phyloP scores from a whole-genome alignment of 2,888 invertebrate species.

The Crematogaster levior region DNA sequence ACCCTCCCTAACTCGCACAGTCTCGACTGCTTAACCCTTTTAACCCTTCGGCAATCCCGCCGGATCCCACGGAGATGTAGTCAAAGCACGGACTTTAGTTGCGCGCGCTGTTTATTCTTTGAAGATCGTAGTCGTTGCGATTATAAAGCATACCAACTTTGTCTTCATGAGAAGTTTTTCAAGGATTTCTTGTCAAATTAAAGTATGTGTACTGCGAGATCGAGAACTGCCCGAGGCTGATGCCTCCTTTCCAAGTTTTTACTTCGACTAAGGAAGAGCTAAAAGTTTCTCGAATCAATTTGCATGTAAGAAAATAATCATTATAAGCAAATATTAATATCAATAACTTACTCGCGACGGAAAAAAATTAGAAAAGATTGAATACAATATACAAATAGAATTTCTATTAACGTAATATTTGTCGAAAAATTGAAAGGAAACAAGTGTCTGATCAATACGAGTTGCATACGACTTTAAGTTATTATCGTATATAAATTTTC shows the following conservation, averaged over 20 bases:
- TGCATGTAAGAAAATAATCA: neutral
- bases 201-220: neutral
- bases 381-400: neutral
- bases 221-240: neutral
- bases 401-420: neutral
- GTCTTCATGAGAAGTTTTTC: slow-evolving; percentile 8
- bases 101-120: slow-evolving; percentile 38
- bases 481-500: slow-evolving; percentile 32
- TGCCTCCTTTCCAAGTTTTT: neutral
- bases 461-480: slow-evolving; percentile 39
- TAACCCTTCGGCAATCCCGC: slow-evolving; percentile 53
- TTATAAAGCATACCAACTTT: slow-evolving; percentile 26
- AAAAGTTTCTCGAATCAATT: neutral
- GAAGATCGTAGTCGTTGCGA: slow-evolving; percentile 18
- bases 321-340: neutral
- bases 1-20: slow-evolving; percentile 48
- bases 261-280: neutral
- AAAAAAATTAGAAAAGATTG: neutral
- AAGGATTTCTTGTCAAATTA: slow-evolving; percentile 12
- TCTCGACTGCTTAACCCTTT: slow-evolving; percentile 56
- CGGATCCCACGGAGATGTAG: slow-evolving; percentile 51
- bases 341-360: neutral
- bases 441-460: slow-evolving; percentile 35
- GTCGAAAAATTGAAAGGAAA: neutral
- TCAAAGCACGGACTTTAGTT: slow-evolving; percentile 41